phyloP scores from a whole-genome alignment of 2,888 invertebrate genomes.

The Phorcus lineatus region DNA sequence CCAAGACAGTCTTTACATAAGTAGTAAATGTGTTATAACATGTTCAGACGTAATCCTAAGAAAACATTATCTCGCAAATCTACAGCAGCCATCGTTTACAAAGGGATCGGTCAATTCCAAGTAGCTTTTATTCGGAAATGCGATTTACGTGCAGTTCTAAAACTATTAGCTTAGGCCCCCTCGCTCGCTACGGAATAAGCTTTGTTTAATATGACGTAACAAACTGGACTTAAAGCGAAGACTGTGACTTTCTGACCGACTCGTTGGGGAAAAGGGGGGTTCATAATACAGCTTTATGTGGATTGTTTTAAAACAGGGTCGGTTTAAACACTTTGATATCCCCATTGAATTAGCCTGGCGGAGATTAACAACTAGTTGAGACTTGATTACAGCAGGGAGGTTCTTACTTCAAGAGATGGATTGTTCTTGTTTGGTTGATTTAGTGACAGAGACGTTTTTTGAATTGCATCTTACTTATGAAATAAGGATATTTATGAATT shows the following conservation, averaged over 20 bases:
- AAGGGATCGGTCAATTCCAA: neutral
- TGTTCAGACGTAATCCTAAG: neutral
- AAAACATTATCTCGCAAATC: slow-evolving; percentile 15
- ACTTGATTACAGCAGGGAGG: neutral
- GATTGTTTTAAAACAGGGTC: neutral
- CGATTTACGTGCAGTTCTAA: slow-evolving; percentile 10
- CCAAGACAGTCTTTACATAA: too few species aligned
- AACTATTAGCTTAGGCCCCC: neutral
- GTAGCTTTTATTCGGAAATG: neutral
- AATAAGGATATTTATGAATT: too few species aligned
- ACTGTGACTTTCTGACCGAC: neutral
- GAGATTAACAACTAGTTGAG: neutral
- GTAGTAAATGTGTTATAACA: neutral
- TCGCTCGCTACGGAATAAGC: neutral
- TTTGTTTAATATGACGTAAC: neutral
- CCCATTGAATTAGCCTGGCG: neutral
- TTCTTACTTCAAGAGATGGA: too few species aligned
- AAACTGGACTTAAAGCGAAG: neutral
- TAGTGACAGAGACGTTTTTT: too few species aligned
- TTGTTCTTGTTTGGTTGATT: too few species aligned
- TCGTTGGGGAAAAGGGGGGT: neutral
- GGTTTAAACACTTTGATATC: neutral
- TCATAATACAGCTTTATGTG: neutral
- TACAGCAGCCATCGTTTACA: neutral
- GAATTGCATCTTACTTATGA: too few species aligned